Percentiles rank a stretch among this genome's conserved stretches.
phyloP scores from a whole-genome alignment of 2,888 invertebrate genomes.

The Muscina levida region DNA sequence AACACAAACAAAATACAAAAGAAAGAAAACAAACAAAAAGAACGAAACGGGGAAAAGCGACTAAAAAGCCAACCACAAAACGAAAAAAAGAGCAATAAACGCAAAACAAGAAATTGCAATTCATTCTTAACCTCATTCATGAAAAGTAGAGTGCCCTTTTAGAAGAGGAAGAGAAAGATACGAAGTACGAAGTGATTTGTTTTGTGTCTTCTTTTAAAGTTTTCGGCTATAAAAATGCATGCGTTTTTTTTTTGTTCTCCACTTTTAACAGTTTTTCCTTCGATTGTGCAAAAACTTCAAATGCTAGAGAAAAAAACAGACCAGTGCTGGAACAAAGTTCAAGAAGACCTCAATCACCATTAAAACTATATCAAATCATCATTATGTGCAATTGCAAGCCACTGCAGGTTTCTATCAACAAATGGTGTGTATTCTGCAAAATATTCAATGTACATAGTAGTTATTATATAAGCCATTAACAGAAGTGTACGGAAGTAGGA shows the following conservation, averaged over 20 bases:
- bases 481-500: too few species aligned
- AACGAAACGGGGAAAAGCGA: constrained; percentile 20
- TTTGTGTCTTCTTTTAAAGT: constrained; percentile 19
- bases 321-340: too few species aligned
- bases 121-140: constrained; percentile 26
- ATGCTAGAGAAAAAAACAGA: constrained; percentile 20
- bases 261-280: too few species aligned
- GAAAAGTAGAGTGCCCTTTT: background rate
- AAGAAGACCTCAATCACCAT: constrained; percentile 2
- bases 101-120: constrained; percentile 18
- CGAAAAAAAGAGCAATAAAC: constrained; percentile 5
- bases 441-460: background rate
- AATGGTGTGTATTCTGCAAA: constrained; percentile 19
- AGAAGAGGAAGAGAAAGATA: background rate
- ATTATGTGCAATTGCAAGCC: background rate
- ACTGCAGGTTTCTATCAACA: background rate
- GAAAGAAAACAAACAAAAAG: constrained; percentile 7
- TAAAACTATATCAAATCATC: constrained; percentile 10
- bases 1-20: constrained; percentile 36
- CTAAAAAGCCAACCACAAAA: constrained; percentile 16
- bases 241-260: too few species aligned
- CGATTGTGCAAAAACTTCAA: constrained; percentile 33
- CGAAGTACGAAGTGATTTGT: constrained; percentile 25
- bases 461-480: background rate
- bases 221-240: constrained; percentile 4